Evolutionary conservation across 2,797 vertebrate genomes (phyloP), one percentile per base, ranked within the genome.

Genomic region (Paratrypauchen microcephalus): DNA sequence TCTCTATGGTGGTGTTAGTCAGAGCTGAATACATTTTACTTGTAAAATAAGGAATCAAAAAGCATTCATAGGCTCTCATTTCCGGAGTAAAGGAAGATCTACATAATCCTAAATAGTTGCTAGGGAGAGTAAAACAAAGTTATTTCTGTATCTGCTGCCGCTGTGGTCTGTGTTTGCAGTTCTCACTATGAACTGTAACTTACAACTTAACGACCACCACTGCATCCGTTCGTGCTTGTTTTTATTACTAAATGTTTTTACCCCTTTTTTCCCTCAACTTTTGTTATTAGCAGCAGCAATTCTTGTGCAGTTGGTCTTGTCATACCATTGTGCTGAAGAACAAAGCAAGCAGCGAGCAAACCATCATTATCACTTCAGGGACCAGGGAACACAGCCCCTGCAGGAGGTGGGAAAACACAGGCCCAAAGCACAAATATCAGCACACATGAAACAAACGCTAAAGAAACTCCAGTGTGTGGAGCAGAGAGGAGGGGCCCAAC

Each of bases 391-490:
- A 77, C 32, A 75, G 71, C 71, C 67, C 81, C 85, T 83, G 74
- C 15, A 82, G 80, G 86, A 83, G 11, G 36, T 39, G 64, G 63
- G 41, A 83, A 73, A 88, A 87, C 76, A 82, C 74, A 84, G 80
- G 87, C 80, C 76, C 80, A 87, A 86, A 58, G 88, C 81, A 84
- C 87, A 90, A 91, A 89, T 91, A 88, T 69, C 79, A 83, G 65
- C 72, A 57, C 24, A 78, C 71, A 81, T 78, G 65, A 86, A 84
- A 76, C 77, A 79, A 73, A 79, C 62, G 67, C 74, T 77, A 83
- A 69, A 86, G 69, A 83, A 73, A 75, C 76, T 75, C 66, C 68
- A 70, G 57, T 47, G 48, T 39, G 50, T 54, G 70, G 68, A 73
- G 54, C 41, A 73, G 70, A 74, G 32, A 71, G 63, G 21, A 60